Evolutionary conservation across 2,797 vertebrate genomes (phyloP), one percentile per base, ranked within the genome.

Genomic region (Orestias chungarensis): DNA sequence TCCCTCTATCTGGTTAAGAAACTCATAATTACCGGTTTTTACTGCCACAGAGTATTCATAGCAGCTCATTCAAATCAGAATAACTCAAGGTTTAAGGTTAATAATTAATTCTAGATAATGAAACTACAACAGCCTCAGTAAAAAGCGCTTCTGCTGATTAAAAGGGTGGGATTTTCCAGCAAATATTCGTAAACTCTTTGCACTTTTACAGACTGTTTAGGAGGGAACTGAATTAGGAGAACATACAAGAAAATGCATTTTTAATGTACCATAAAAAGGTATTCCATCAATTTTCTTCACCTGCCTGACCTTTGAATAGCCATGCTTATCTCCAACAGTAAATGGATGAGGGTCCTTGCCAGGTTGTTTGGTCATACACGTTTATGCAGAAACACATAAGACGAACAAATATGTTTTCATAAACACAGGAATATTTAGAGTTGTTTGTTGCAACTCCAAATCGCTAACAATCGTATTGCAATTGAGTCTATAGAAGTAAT

Each of bases 91-190:
- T 82, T 83, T 85, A 86, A 85, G 84, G 84, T 82, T 73, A 82
- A 86, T 73, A 68, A 85, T 84, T 59, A 54, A 80, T 87, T 81
- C 71, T 54, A 55, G 80, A 81, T 86, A 72, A 87, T 82, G 80
- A 52, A 49, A 84, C 82, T 73, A 83, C 74, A 80, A 64, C 23
- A 1, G 14, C 66, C 71, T 80, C 33, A 23, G 50, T 54, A 38
- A 57, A 74, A 80, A 81, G 61, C 52, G 64, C 20, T 71, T 47
- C 27, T 67, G 38, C 67, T 78, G 68, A 88, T 82, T 65, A 65
- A 79, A 80, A 82, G 7, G 12, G 29, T 57, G 38, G n/a, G 64
- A 40, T 55, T 65, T 61, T 15, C 35, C 17, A 69, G 31, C 44
- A 69, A 46, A 27, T 27, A 27, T 72, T 71, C 18, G 1, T 50